Conservation (phyloP, 1,140 invertebrate genomes). For the Patella vulgata region DNA sequence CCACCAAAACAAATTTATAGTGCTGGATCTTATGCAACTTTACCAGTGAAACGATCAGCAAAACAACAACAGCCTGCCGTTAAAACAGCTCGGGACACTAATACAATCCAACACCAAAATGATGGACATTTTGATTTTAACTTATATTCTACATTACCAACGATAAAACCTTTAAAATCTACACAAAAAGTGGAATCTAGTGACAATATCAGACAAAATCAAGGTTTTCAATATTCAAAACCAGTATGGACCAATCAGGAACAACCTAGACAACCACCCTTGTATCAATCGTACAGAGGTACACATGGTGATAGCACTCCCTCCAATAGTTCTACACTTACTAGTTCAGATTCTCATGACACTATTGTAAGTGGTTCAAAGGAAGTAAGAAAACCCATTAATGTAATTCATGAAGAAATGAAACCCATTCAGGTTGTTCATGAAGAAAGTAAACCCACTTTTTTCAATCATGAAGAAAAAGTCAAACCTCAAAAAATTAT, state of each 20-base stretch:
- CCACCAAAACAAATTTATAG: slow-evolving; percentile 25
- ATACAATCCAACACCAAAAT: slow-evolving; percentile 12
- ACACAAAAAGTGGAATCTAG: slow-evolving; percentile 11
- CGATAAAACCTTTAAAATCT: slow-evolving; percentile 49
- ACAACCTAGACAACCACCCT: slow-evolving; percentile 1
- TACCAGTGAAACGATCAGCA: slow-evolving; percentile 37
- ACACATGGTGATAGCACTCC: slow-evolving; percentile 15
- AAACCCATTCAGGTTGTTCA: slow-evolving; percentile 36
- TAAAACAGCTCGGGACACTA: slow-evolving; percentile 12
- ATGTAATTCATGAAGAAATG: slow-evolving; percentile 14
- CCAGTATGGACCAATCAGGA: slow-evolving; percentile 36
- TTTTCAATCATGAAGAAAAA: too few relatives aligned
- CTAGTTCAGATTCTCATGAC: slow-evolving; percentile 38
- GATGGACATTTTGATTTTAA: slow-evolving; percentile 31
- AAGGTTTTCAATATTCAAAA: slow-evolving; percentile 25
- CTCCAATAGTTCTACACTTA: slow-evolving; percentile 30
- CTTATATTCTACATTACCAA: slow-evolving; percentile 43
- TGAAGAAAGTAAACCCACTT: slow-evolving; percentile 14
- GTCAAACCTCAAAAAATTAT: too few relatives aligned
- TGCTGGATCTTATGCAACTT: slow-evolving; percentile 45
- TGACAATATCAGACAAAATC: slow-evolving; percentile 13
- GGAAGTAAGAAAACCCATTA: too few relatives aligned
- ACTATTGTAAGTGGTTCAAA: slow-evolving; percentile 24
- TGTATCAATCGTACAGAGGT: not conserved
- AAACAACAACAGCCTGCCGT: slow-evolving; percentile 6